Base-by-base conservation (phyloP, 1,140 invertebrate species). In the Leptinotarsa lineolata region DNA sequence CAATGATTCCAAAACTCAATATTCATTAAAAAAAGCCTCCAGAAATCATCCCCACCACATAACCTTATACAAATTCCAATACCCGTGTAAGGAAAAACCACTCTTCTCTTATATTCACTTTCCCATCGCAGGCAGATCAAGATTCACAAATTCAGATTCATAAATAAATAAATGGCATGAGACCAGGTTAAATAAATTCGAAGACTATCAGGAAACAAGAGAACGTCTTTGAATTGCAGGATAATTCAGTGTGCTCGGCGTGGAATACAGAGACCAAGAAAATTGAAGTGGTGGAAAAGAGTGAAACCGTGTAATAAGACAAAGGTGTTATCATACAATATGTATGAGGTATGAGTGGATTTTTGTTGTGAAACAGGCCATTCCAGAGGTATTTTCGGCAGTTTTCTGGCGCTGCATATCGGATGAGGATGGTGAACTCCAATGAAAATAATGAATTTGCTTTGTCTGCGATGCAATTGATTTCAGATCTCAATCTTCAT, bases 201-300 rank as follows among this genome's bases (percentile, higher is more conserved):
- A 54, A 54, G 48, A 54, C 48, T 54, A 54, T 54, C 48, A 54
- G 48, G 48, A 54, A 54, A 54, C 48, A 54, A 54, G 48, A 54
- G 48, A 54, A 54, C 48, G 48, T 54, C 48, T 54, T 54, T 54
- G 48, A 54, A 54, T 54, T 54, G 48, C 48, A 54, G 48, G 48
- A 54, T 54, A 54, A 54, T 54, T 54, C 48, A 54, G 48, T 54
- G 16, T 4, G 48, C 48, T 18, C 15, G 48, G 48, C 48, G 48
- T 16, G 48, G 48, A 54, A 54, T 54, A 54, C 48, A 54, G 48
- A 54, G 6, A 54, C 48, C 48, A 54, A 18, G 48, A 54, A 54
- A 54, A 54, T 54, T 54, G 48, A 54, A 54, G 48, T 54, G 48
- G 48, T 54, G 48, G 48, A 54, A 54, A 54, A n/a, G 48, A 54